Base-by-base conservation (phyloP, 2,797 vertebrate species). In the Tokudaia tokunoshimensis region DNA sequence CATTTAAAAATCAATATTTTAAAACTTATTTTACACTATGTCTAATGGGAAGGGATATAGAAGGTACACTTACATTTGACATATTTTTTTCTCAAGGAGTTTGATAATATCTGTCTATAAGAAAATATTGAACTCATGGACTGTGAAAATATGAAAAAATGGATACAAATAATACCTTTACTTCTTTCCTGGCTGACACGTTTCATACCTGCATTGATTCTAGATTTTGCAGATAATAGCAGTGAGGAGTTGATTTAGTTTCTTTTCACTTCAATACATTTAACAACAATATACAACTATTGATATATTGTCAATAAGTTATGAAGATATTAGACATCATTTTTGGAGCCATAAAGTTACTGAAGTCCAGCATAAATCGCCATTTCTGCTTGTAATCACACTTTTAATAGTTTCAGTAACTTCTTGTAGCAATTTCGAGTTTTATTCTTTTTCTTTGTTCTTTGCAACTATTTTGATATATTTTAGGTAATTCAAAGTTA, bases 181-280 rank as follows among this genome's bases (percentile, higher is more conserved):
- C 19, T 86, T 96, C 96, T 94, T 94, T 24, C 44, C 0, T 96
- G 50, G 91, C 87, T 94, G 1, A 59, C 61, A 65, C 87, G 22
- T 75, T 97, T 97, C 98, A 97, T 50, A 93, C 95, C 88, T 83
- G 88, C 94, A 95, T 87, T n/a, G 94, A 91, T 81, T 70, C 81
- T 0, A 0, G 63, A 97, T 94, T 85, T 97, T 95, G 80, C 13
- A 96, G 55, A 91, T 97, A 95, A 82, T 26, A 95, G 57, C 96
- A 75, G 41, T 85, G 34, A 97, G 89, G 24, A 93, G 17, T 97
- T 97, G 94, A 97, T 94, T 98, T 96, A 75, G 47, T 94, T 97
- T 98, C 59, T 96, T 97, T 96, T 97, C 96, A 97, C 86, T 97
- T 98, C 92, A 97, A 19, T 97, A 89, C 92, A 59, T 98, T 97